A percentile compares a stretch with the other conserved stretches of the same genome.
Evolutionary conservation across 2,797 vertebrate genomes (phyloP).

Genomic region (Brachymystax lenok): DNA sequence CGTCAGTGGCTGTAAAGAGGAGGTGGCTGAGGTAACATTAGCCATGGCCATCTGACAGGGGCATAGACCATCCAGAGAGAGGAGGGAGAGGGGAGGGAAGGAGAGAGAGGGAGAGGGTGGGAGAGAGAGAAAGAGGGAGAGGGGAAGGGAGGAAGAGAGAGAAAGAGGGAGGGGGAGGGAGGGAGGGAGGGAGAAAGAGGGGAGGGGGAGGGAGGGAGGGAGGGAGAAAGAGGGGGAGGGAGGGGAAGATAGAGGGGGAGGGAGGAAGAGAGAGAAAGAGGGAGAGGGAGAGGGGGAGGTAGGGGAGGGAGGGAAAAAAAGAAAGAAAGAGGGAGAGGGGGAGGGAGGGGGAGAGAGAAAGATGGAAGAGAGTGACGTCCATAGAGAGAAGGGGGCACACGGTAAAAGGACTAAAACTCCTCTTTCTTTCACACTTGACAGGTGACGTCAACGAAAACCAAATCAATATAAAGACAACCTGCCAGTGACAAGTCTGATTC

Average conservation of each 20-base stretch:
- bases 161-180: too few relatives aligned
- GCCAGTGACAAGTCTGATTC: background rate
- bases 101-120: too few relatives aligned
- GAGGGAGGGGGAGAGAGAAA: too few relatives aligned
- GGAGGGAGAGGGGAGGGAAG: too few relatives aligned
- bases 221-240: background rate
- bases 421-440: slow-evolving; percentile 12
- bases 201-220: slow-evolving; percentile 19
- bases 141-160: too few relatives aligned
- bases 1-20: slow-evolving; percentile 97
- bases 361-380: slow-evolving; percentile 28
- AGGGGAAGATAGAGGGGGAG: slow-evolving; percentile 22
- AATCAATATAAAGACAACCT: slow-evolving; percentile 2
- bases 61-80: slow-evolving; percentile 62
- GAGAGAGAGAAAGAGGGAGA: too few relatives aligned
- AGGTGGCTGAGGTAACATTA: slow-evolving; percentile 91
- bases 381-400: background rate
- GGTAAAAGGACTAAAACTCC: background rate
- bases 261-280: too few relatives aligned
- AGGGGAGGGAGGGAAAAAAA: background rate
- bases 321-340: background rate
- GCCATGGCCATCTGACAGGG: slow-evolving; percentile 80
- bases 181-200: too few relatives aligned
- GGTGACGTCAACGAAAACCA: background rate
- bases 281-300: background rate